Evolutionary conservation across 2,888 invertebrate genomes (phyloP).

Genomic region (Lasioglossum zephyrum): DNA sequence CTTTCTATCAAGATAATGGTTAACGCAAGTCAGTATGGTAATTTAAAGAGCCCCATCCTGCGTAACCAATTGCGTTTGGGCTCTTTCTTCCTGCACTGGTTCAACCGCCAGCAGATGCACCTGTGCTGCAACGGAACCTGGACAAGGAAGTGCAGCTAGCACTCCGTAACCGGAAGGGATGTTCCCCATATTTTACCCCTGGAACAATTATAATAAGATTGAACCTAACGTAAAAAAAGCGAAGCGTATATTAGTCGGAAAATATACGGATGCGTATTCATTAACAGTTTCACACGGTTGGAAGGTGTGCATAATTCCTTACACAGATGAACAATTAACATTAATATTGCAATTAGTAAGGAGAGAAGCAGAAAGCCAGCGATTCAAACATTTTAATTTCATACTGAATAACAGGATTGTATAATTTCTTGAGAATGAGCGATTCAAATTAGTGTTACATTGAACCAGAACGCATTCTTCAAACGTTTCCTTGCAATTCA

Average conservation of each 20-base stretch:
- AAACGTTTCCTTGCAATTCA: too few species aligned
- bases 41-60: conserved; percentile 9
- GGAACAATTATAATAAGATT: conserved; percentile 55
- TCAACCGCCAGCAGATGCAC: conserved; percentile 54
- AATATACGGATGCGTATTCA: neutral
- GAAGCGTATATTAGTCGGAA: neutral
- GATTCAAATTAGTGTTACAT: neutral
- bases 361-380: neutral
- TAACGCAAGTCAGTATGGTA: conserved; percentile 12
- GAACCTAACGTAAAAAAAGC: neutral
- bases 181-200: conserved; percentile 67
- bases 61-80: conserved; percentile 4
- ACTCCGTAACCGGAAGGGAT: conserved; percentile 74
- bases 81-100: conserved; percentile 19
- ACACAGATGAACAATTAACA: neutral
- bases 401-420: neutral
- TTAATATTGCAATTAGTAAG: neutral
- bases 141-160: conserved; percentile 73
- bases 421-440: neutral
- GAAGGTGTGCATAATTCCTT: neutral
- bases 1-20: neutral
- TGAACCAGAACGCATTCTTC: too few species aligned
- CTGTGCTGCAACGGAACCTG: conserved; percentile 59
- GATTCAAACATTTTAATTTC: neutral
- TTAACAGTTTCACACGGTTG: neutral